Percentiles rank a stretch among this genome's conserved stretches.
Conservation (phyloP, 2,113 vertebrate genomes). For the Calonectris borealis region DNA sequence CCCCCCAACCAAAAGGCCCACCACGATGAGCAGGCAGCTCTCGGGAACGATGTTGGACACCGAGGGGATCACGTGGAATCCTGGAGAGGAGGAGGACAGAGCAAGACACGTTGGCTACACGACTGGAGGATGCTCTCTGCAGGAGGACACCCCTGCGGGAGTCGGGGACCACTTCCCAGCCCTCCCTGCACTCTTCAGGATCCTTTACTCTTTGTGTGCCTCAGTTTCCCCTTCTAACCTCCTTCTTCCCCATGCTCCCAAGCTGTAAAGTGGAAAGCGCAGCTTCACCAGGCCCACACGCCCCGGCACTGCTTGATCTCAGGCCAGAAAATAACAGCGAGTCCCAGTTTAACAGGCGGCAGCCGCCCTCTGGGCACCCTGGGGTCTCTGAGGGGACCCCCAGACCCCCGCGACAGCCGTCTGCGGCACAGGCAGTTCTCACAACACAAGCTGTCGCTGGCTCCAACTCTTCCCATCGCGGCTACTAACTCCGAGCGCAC, state of each 20-base stretch:
- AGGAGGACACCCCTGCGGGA: background rate
- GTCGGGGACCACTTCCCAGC: background rate
- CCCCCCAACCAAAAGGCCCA: constrained; percentile 92
- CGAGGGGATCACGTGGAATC: constrained; percentile 92
- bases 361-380: background rate
- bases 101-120: rapidly evolving
- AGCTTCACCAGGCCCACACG: background rate
- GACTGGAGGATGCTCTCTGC: background rate
- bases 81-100: constrained; percentile 66
- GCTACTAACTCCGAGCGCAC: rapidly evolving
- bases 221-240: background rate
- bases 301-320: background rate
- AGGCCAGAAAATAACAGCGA: background rate
- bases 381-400: background rate
- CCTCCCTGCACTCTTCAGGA: background rate
- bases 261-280: background rate
- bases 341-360: background rate
- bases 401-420: background rate
- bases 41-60: constrained; percentile 91
- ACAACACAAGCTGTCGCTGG: background rate
- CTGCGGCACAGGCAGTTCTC: background rate
- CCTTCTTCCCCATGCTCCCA: rapidly evolving
- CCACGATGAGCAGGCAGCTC: constrained; percentile 95
- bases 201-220: background rate
- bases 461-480: background rate